Percentiles rank a stretch among this genome's conserved stretches.
phyloP scores from a whole-genome alignment of 2,113 vertebrate genomes.

The Callorhinus ursinus region DNA sequence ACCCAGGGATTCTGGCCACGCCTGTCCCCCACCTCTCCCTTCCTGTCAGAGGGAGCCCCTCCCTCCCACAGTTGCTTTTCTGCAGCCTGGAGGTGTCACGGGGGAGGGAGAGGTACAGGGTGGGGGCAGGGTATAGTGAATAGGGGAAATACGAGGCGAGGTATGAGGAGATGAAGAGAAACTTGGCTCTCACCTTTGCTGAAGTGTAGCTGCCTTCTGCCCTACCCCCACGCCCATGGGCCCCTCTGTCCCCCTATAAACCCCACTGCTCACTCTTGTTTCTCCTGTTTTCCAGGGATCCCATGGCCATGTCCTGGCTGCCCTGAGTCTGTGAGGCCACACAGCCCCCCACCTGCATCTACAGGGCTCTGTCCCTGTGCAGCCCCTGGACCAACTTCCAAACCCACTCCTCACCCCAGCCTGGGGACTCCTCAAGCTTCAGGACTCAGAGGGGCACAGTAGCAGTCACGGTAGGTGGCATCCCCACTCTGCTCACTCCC shows the following conservation, averaged over 20 bases:
- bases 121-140: neutral
- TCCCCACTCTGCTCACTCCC: neutral
- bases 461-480: slow-evolving; percentile 55
- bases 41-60: neutral
- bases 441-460: neutral
- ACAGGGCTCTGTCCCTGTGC: neutral
- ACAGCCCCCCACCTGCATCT: neutral
- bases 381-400: neutral
- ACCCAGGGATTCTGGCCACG: neutral
- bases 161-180: neutral
- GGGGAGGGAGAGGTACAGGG: rapidly evolving
- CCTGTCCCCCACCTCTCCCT: neutral
- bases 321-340: slow-evolving; percentile 21
- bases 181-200: neutral
- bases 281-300: slow-evolving; percentile 59
- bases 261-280: neutral
- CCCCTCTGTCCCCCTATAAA: neutral
- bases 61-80: neutral
- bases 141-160: too few species aligned
- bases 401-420: neutral
- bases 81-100: neutral
- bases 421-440: neutral
- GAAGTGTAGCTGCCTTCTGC: neutral
- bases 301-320: neutral
- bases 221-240: rapidly evolving